Conservation (phyloP, 2,113 vertebrate genomes). For the Gracilinanus agilis region DNA sequence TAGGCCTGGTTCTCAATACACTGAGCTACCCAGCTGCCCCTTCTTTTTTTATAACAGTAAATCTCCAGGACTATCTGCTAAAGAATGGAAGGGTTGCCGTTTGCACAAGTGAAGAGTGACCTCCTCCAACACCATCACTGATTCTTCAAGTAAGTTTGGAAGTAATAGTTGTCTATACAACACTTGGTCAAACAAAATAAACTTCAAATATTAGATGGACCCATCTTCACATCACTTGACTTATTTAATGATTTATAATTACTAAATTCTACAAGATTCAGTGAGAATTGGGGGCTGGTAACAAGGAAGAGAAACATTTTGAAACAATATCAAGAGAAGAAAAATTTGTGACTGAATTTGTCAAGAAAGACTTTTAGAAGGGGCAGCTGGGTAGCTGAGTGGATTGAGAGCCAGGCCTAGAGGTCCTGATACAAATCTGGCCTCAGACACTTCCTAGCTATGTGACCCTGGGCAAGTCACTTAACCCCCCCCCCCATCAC, state of each 20-base stretch:
- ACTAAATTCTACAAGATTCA: neutral
- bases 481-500: too few relatives aligned
- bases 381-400: too few relatives aligned
- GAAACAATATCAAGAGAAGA: neutral
- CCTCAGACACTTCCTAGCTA: too few relatives aligned
- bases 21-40: too few relatives aligned
- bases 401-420: too few relatives aligned
- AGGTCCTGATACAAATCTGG: too few relatives aligned
- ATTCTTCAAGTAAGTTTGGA: neutral
- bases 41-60: neutral
- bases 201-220: neutral
- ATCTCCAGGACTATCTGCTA: neutral
- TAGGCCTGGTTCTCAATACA: too few relatives aligned
- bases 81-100: neutral
- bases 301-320: neutral
- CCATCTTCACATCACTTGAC: neutral
- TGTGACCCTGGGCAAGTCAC: too few relatives aligned
- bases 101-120: neutral
- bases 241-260: neutral
- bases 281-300: neutral
- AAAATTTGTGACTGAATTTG: neutral
- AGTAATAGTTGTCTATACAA: neutral
- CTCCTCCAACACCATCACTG: neutral
- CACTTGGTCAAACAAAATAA: neutral
- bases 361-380: neutral